phyloP scores from a whole-genome alignment of 2,113 vertebrate genomes.

The Pseudopodoces humilis region DNA sequence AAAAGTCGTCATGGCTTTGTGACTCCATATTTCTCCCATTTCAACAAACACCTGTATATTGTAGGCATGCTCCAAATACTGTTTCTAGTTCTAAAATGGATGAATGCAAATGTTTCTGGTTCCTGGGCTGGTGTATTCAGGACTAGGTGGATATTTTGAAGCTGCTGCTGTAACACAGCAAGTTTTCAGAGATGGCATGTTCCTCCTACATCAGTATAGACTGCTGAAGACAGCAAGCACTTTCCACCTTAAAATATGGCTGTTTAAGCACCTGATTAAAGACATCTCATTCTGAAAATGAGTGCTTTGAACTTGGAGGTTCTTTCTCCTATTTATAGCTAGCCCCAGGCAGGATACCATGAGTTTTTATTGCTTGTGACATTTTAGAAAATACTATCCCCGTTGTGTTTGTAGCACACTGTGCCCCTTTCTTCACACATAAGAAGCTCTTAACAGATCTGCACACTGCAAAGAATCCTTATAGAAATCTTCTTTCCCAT shows the following conservation, averaged over 20 bases:
- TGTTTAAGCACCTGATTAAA: not conserved
- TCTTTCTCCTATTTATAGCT: not conserved
- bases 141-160: not conserved
- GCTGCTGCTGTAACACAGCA: not conserved
- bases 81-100: not conserved
- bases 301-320: not conserved
- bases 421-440: not conserved
- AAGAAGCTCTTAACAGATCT: not conserved
- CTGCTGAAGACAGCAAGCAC: not conserved
- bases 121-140: not conserved
- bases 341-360: not conserved
- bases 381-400: conserved; percentile 14
- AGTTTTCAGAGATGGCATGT: not conserved
- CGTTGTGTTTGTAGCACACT: not conserved
- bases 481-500: not conserved
- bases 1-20: not conserved
- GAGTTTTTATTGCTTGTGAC: not conserved
- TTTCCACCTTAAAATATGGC: not conserved
- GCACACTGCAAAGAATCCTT: not conserved
- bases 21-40: not conserved
- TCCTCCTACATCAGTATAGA: not conserved
- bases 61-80: not conserved
- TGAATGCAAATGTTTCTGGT: not conserved
- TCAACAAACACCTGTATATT: conserved; percentile 13
- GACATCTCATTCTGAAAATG: not conserved